Evolutionary conservation across 2,113 vertebrate species (phyloP), one percentile per base, ranked within the genome.

Genomic region (Lasiurus cinereus): DNA sequence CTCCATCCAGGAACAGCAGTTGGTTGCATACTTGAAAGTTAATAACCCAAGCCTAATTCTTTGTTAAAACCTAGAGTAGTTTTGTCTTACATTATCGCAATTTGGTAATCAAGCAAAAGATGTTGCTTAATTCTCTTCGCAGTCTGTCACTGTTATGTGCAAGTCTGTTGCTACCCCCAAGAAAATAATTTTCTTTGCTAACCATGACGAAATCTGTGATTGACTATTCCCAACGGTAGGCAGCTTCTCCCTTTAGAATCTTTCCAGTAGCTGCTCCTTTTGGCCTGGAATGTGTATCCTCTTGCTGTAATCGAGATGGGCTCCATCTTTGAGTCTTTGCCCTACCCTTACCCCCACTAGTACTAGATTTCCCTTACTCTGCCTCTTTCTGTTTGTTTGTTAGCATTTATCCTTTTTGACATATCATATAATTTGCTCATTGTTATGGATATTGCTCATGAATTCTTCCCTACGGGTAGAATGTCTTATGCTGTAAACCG

Each of bases 31-130:
- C 69, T 94, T 93, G 78, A 94, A 88, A 95, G 73, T 96, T 91
- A 96, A 93, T 88, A 93, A 48, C 29, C 54, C 73, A 83, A 94
- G 29, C 33, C 67, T 70, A 90, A 95, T 93, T 97, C 80, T 90
- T 93, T 79, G 67, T 79, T 94, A 83, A 94, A 83, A 88, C 24
- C 39, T 69, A 73, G 36, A 90, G 39, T 19, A 27, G 21, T 88
- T 95, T 72, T 91, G 39, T 85, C 78, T 74, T 95, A 56, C 12
- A 1, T 93, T 89, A 70, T 73, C 67, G 94, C 64, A 76, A 18
- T 86, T 88, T 3, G 13, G 21, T 73, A 82, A 95, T 94, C 82
- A 88, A 88, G 69, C 56, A 93, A 91, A 88, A 10, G 21, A 83
- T 74, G 27, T 33, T 33, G 24, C 46, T 80, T 77, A 83, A 39